A percentile compares a stretch with the other conserved stretches of the same genome.
phyloP scores from a whole-genome alignment of 2,113 vertebrate genomes.

The Hyperopisus bebe region DNA sequence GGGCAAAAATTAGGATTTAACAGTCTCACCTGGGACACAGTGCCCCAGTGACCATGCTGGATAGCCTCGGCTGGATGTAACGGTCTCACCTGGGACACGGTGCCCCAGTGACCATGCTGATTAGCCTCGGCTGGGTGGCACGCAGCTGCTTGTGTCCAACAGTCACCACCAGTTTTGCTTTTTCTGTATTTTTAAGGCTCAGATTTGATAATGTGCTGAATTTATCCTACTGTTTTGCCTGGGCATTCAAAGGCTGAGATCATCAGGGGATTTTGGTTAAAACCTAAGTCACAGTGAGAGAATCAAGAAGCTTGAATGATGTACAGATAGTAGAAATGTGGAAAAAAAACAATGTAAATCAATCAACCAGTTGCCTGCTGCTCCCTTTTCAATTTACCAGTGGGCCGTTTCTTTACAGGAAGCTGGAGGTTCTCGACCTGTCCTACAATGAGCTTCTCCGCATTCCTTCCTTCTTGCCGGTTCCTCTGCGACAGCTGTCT shows the following conservation, averaged over 20 bases:
- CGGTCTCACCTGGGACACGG: not conserved
- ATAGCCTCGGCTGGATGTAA: not conserved
- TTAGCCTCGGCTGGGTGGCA: not conserved
- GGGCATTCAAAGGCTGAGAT: not conserved
- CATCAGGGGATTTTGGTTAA: not conserved
- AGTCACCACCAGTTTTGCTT: not conserved
- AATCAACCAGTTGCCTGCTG: not conserved
- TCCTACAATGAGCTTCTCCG: slow-evolving; percentile 59
- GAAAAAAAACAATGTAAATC: not conserved
- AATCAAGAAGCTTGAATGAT: not conserved
- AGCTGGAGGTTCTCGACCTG: slow-evolving; percentile 61
- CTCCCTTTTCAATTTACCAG: not conserved
- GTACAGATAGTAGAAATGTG: not conserved
- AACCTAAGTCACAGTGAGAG: not conserved
- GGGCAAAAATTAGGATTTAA: not conserved
- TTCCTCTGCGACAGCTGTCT: slow-evolving; percentile 49
- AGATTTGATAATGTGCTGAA: not conserved
- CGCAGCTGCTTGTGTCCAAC: not conserved
- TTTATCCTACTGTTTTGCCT: not conserved
- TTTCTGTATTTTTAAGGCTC: not conserved
- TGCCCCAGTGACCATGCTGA: not conserved
- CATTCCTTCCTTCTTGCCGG: slow-evolving; percentile 59
- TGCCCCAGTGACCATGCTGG: not conserved
- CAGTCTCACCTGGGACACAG: not conserved
- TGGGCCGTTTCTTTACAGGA: slow-evolving; percentile 39